These are phyloP conservation scores for Hypocryptadius cinnamomeus DNA, from an alignment of 2,113 vertebrate species.

Conservation along the genomic window DNA sequence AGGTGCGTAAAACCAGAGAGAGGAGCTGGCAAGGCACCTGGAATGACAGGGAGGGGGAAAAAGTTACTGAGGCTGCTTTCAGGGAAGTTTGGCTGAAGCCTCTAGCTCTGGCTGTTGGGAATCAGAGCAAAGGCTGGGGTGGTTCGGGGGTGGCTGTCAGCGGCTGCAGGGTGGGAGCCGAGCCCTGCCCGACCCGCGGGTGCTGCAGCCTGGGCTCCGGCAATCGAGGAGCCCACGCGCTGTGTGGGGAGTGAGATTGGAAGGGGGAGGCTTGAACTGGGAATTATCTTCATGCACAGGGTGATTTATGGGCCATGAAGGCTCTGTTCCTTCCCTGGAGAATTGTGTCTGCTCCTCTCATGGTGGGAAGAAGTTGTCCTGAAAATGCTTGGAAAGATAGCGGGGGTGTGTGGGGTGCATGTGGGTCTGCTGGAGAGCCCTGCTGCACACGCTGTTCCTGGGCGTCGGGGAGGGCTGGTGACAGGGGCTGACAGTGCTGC, in stretches of 20 bases:
- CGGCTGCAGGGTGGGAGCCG: fast-evolving
- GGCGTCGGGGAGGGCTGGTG: background rate
- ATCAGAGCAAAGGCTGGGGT: fast-evolving
- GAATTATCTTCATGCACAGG: background rate
- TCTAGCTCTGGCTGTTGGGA: background rate
- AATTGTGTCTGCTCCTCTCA: background rate
- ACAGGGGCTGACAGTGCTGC: fast-evolving
- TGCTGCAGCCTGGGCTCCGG: background rate
- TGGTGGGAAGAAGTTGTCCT: background rate
- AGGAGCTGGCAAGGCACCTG: background rate
- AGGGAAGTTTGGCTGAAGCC: background rate
- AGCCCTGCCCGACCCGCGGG: background rate
- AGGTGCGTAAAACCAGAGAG: fast-evolving
- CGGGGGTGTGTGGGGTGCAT: fast-evolving
- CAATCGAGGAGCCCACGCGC: background rate
- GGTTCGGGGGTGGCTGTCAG: fast-evolving
- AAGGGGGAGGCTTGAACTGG: background rate
- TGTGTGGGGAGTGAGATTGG: background rate
- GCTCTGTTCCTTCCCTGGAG: background rate
- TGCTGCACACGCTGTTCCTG: fast-evolving
- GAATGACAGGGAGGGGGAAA: fast-evolving
- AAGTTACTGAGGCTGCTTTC: background rate
- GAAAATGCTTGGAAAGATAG: background rate
- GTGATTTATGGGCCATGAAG: background rate
- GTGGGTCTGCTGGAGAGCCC: fast-evolving